phyloP scores from a whole-genome alignment of 2,888 invertebrate species.

The Meteorus colon region DNA sequence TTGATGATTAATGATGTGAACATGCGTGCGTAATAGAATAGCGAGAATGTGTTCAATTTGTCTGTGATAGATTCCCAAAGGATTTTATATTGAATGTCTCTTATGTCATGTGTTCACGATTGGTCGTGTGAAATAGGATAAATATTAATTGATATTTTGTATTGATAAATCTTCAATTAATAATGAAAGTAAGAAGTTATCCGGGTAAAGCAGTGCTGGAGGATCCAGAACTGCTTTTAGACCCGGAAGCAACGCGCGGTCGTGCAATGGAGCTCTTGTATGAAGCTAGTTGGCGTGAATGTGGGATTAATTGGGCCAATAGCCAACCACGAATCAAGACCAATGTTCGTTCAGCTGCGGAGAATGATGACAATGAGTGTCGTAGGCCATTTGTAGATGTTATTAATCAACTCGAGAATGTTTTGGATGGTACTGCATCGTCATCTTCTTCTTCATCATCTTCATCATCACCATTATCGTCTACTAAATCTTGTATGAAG shows the following conservation, averaged over 20 bases:
- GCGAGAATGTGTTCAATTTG: not conserved
- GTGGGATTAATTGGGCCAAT: constrained; percentile 68
- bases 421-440: constrained; percentile 53
- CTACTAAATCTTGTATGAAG: constrained; percentile 12
- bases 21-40: not conserved
- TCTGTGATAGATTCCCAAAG: constrained; percentile 26
- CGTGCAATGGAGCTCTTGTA: constrained; percentile 85
- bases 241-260: constrained; percentile 81
- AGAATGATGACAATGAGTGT: constrained; percentile 33
- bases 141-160: not conserved
- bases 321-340: constrained; percentile 45
- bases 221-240: constrained; percentile 79
- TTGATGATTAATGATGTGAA: not conserved
- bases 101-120: not conserved
- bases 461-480: not conserved
- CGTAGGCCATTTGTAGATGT: constrained; percentile 59
- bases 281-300: constrained; percentile 89
- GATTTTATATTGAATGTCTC: not conserved
- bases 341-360: constrained; percentile 38
- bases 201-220: constrained; percentile 85
- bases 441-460: not conserved
- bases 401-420: constrained; percentile 62
- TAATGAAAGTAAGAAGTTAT: constrained; percentile 89
- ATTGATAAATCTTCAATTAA: not conserved
- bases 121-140: not conserved